Conservation (phyloP, 2,888 invertebrate genomes). For the Sminthurides aquaticus region DNA sequence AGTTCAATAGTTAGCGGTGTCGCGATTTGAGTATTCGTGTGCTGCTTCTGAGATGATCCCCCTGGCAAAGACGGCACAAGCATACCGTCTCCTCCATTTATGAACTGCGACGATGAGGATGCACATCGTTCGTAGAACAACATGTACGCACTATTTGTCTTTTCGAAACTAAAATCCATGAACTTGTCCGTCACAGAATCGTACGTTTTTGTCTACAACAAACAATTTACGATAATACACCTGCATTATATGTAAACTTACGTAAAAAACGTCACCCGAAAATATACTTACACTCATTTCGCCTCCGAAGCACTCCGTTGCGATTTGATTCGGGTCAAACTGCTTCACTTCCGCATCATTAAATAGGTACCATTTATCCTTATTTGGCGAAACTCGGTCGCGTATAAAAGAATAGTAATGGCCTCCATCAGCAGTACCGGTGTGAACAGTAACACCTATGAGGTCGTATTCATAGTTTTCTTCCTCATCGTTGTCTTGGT, state of each 20-base stretch:
- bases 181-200: conserved; percentile 94
- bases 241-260: too few relatives aligned
- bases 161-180: conserved; percentile 95
- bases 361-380: conserved; percentile 87
- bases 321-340: conserved; percentile 89
- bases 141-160: conserved; percentile 97
- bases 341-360: conserved; percentile 91
- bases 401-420: conserved; percentile 70
- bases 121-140: conserved; percentile 82
- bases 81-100: conserved; percentile 46
- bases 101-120: conserved; percentile 42
- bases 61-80: conserved; percentile 35
- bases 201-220: conserved; percentile 80
- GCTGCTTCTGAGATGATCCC: conserved; percentile 32
- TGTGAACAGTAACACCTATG: conserved; percentile 92
- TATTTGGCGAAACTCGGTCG: conserved; percentile 63
- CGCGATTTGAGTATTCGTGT: conserved; percentile 44
- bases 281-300: conserved; percentile 74
- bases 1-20: conserved; percentile 53
- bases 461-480: conserved; percentile 59
- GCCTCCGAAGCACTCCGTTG: conserved; percentile 92
- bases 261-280: background rate
- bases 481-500: conserved; percentile 46
- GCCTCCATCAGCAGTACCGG: conserved; percentile 95
- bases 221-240: conserved; percentile 19